Percentiles rank a stretch among this genome's conserved stretches.
phyloP scores from a whole-genome alignment of 2,113 vertebrate genomes.

The Tupaia tana region DNA sequence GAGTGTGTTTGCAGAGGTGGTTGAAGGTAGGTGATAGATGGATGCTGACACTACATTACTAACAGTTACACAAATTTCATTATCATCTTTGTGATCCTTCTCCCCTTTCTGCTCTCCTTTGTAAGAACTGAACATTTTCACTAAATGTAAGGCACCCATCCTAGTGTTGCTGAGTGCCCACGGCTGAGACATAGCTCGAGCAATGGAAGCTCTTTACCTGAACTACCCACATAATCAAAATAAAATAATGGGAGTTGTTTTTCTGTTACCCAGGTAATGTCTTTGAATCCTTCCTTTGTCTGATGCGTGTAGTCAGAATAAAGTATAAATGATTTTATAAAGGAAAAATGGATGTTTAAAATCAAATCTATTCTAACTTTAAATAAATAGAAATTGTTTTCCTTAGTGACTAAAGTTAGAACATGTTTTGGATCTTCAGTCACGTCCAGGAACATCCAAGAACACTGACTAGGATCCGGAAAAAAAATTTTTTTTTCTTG shows the following conservation, averaged over 20 bases:
- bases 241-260: background rate
- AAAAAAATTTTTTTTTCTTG: background rate
- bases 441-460: slow-evolving; percentile 65
- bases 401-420: slow-evolving; percentile 52
- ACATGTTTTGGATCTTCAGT: slow-evolving; percentile 54
- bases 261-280: background rate
- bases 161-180: background rate
- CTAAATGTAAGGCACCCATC: background rate
- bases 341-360: slow-evolving; percentile 43
- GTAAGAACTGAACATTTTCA: background rate
- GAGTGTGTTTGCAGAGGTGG: background rate
- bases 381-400: slow-evolving; percentile 67
- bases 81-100: background rate
- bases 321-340: slow-evolving; percentile 32
- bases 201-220: background rate
- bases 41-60: background rate
- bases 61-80: background rate
- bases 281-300: slow-evolving; percentile 13
- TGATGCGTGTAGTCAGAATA: background rate
- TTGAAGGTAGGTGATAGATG: background rate
- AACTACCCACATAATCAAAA: background rate
- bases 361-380: slow-evolving; percentile 62
- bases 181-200: too few species aligned
- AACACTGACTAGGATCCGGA: slow-evolving; percentile 65
- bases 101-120: background rate